Base-by-base conservation (phyloP, 1,140 invertebrate species). In the Wiebesia pumilae region DNA sequence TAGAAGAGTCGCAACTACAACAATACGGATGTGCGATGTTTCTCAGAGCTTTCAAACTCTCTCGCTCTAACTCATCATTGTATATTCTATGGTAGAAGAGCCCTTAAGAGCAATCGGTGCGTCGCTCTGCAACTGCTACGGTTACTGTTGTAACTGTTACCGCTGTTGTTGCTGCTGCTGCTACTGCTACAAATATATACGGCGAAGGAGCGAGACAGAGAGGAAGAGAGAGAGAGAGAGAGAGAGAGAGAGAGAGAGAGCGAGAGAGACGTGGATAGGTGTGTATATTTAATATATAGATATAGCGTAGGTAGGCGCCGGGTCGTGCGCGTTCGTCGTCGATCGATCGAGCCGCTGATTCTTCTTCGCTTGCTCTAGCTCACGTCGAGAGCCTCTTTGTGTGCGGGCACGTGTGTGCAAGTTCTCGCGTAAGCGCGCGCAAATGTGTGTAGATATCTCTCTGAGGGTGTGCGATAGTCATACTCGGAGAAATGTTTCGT, bases 331-430 rank as follows among this genome's bases (percentile, higher is more conserved):
- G 47, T 78, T 80, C 82, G 30, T 77, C 82, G 86, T 87, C 86
- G 86, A 87, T 87, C 86, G 86, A 87, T 87, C 86, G 86, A 87
- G 86, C 86, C 81, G 86, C 78, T 87, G 82, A 87, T 87, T 87
- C 86, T 84, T 87, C 86, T 87, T 80, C 65, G 77, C 80, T 75
- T 38, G 47, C 62, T 58, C 84, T 71, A 35, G 33, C 83, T 84
- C 65, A 38, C 80, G 58, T 65, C 43, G 83, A 62, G 73, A 43
- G 73, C 38, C 75, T 65, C 69, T 33, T 21, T 71, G 27, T 30
- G n/a, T 58, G 30, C 80, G 14, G n/a, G 35, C 35, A 40, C 43
- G 14, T n/a, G 62, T 35, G 65, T 43, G 27, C 19, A 3, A 0
- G 62, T 27, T 24, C 24, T 3, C n/a, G 19, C 69, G 33, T 24